phyloP scores from a whole-genome alignment of 2,888 invertebrate species.

The Cerastis leucographa region DNA sequence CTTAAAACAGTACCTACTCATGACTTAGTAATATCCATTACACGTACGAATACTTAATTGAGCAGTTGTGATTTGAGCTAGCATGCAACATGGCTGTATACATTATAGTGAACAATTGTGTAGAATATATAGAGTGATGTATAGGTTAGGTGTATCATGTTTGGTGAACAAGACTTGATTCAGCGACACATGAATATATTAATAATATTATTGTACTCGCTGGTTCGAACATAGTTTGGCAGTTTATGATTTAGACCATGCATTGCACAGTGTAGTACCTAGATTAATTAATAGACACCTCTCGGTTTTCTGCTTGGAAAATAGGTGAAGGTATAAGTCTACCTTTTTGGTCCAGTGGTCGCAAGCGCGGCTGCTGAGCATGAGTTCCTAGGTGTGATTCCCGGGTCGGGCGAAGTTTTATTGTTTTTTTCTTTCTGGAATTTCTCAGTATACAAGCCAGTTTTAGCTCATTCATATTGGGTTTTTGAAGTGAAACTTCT shows the following conservation, averaged over 20 bases:
- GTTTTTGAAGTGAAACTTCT: no score
- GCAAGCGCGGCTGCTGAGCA: no score
- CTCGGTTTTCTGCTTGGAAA: not conserved
- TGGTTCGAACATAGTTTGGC: not conserved
- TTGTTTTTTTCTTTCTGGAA: no score
- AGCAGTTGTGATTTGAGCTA: constrained; percentile 40
- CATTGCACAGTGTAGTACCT: not conserved
- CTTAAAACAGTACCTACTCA: constrained; percentile 2
- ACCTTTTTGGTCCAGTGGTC: no score
- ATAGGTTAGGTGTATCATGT: constrained; percentile 5
- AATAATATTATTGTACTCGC: constrained; percentile 14
- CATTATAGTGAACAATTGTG: constrained; percentile 13
- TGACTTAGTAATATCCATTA: constrained; percentile 48
- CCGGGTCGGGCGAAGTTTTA: no score
- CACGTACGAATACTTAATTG: constrained; percentile 51
- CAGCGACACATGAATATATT: constrained; percentile 35
- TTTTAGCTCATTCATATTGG: no score
- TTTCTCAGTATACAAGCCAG: no score
- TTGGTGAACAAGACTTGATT: constrained; percentile 39
- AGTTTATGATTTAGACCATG: constrained; percentile 9
- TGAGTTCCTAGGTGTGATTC: no score
- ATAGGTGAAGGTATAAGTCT: not conserved
- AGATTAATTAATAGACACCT: constrained; percentile 1
- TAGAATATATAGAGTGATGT: not conserved
- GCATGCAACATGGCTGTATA: constrained; percentile 24